A percentile compares a stretch with the other conserved stretches of the same genome.
Evolutionary conservation across 2,888 invertebrate species (phyloP).

Genomic region (Schrankia costaestrigalis): DNA sequence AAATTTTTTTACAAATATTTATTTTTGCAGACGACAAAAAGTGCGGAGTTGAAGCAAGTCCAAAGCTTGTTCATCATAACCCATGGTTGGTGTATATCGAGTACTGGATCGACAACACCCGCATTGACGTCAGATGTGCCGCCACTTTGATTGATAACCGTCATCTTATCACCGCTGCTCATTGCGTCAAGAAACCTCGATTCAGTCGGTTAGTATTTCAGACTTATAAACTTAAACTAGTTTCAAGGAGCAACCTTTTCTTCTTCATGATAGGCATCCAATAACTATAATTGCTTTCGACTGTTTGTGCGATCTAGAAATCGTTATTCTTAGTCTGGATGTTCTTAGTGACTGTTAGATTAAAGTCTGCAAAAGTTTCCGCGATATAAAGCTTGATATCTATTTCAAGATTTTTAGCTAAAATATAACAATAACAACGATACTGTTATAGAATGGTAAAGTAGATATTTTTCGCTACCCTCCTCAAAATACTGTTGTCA

Average conservation of each 20-base stretch:
- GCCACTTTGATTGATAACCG: constrained; percentile 42
- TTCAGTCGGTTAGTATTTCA: constrained; percentile 31
- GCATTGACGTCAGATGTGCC: constrained; percentile 38
- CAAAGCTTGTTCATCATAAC: constrained; percentile 45
- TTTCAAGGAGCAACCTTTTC: too few relatives aligned
- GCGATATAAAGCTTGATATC: too few relatives aligned
- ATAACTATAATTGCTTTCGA: too few relatives aligned
- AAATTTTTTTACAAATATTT: too few relatives aligned
- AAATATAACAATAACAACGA: too few relatives aligned
- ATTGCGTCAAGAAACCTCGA: constrained; percentile 40
- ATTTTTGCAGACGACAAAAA: constrained; percentile 23
- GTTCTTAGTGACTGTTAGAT: not conserved
- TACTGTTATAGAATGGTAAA: too few relatives aligned
- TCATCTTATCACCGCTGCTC: constrained; percentile 52
- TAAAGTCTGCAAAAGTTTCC: too few relatives aligned
- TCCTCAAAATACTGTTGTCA: too few relatives aligned
- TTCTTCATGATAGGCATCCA: not conserved
- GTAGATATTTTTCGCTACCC: too few relatives aligned
- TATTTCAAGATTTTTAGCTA: too few relatives aligned
- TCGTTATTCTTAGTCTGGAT: too few relatives aligned
- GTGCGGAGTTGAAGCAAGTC: constrained; percentile 49
- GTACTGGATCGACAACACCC: constrained; percentile 33
- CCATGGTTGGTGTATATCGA: constrained; percentile 52
- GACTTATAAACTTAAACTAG: not conserved
- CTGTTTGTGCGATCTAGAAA: not conserved